Conservation (phyloP, 2,888 invertebrate species). For the Drosophila ezoana region DNA sequence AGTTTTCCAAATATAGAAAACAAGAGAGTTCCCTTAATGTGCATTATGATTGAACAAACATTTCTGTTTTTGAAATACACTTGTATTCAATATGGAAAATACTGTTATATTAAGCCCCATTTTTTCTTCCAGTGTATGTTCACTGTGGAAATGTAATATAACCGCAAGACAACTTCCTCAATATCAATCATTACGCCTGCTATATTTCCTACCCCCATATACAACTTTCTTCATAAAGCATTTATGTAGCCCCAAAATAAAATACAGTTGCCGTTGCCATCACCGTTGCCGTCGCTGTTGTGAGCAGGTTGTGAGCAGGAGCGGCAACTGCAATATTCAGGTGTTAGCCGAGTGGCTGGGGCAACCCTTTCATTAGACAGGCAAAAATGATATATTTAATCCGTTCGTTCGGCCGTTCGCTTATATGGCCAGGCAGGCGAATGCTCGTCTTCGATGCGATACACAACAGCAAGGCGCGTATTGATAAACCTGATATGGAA, state of each 20-base stretch:
- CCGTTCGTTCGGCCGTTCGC: slow-evolving; percentile 61
- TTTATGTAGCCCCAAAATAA: slow-evolving; percentile 14
- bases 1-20: no score
- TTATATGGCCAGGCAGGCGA: slow-evolving; percentile 56
- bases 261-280: slow-evolving; percentile 52
- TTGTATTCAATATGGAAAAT: no score
- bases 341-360: slow-evolving; percentile 65
- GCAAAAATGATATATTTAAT: slow-evolving; percentile 80
- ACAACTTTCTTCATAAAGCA: slow-evolving; percentile 67
- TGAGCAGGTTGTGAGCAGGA: slow-evolving; percentile 36
- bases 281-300: slow-evolving; percentile 41
- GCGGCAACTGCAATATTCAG: slow-evolving; percentile 72
- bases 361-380: slow-evolving; percentile 75
- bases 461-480: slow-evolving; percentile 35
- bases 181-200: slow-evolving; percentile 76
- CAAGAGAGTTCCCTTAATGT: no score
- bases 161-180: slow-evolving; percentile 74
- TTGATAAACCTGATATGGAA: slow-evolving; percentile 79
- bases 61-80: no score
- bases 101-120: no score
- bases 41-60: no score
- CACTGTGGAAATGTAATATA: slow-evolving; percentile 34
- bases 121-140: slow-evolving; percentile 46
- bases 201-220: slow-evolving; percentile 60
- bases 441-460: slow-evolving; percentile 59